phyloP scores from a whole-genome alignment of 37 sponge, comb jelly and placozoan genomes.

The Tethya wilhelma region DNA sequence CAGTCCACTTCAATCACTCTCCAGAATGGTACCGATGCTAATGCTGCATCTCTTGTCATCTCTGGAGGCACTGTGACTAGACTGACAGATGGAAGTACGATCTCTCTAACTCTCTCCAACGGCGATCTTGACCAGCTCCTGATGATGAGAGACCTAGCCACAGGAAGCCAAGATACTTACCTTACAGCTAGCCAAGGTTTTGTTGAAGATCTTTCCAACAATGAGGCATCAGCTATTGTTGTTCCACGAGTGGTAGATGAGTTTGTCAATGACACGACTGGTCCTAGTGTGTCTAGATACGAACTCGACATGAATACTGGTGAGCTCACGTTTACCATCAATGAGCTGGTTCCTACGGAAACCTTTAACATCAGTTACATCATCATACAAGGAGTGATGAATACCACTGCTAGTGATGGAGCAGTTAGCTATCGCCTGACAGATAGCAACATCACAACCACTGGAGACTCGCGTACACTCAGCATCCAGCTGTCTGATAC shows the following conservation, averaged over 20 bases:
- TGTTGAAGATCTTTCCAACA: conserved; percentile 63
- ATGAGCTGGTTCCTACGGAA: conserved; percentile 51
- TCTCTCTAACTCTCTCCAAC: conserved; percentile 52
- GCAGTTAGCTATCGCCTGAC: conserved; percentile 20
- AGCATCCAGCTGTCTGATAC: conserved; percentile 55
- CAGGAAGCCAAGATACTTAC: conserved; percentile 32
- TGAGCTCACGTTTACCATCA: conserved; percentile 47
- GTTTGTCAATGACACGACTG: conserved; percentile 57
- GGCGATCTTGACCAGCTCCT: conserved; percentile 66
- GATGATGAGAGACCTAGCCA: conserved; percentile 26
- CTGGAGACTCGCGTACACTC: conserved; percentile 43
- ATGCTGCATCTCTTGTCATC: conserved; percentile 1
- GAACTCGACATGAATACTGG: conserved; percentile 74
- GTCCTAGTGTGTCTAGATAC: conserved; percentile 53
- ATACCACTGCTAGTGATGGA: conserved; percentile 5
- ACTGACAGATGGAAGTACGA: conserved; percentile 67
- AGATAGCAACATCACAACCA: neutral
- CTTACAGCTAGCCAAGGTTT: conserved; percentile 34
- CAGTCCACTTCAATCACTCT: conserved; percentile 50
- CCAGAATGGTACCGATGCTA: conserved; percentile 8
- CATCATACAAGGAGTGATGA: conserved; percentile 58
- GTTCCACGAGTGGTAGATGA: conserved; percentile 13
- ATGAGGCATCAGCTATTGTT: conserved; percentile 36
- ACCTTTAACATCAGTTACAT: conserved; percentile 59
- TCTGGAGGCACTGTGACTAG: conserved; percentile 68